Evolutionary conservation across 2,888 invertebrate species (phyloP).

Genomic region (Xylota segnis): DNA sequence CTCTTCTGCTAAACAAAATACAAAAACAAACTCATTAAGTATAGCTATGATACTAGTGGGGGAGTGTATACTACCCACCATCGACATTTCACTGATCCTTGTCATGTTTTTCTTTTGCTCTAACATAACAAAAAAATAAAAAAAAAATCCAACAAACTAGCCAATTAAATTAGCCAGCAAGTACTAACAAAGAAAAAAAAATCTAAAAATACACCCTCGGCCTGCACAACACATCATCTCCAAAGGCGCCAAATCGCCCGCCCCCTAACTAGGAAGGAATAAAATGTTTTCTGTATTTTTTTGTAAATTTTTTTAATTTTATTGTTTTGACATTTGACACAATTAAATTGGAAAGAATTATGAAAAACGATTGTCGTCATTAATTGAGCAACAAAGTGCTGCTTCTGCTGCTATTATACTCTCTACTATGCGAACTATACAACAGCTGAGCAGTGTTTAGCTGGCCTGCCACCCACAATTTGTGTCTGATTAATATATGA

Average conservation of each 20-base stretch:
- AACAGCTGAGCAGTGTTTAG: slow-evolving; percentile 1
- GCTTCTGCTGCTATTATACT: slow-evolving; percentile 37
- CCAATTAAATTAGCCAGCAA: neutral
- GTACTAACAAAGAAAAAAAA: neutral
- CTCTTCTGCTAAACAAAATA: too few species aligned
- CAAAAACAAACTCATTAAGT: too few species aligned
- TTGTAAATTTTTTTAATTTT: slow-evolving; percentile 44
- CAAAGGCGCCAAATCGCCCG: slow-evolving; percentile 6
- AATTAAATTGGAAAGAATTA: slow-evolving; percentile 76
- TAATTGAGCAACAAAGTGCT: slow-evolving; percentile 68
- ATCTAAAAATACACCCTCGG: slow-evolving; percentile 11
- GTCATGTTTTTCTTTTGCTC: too few species aligned
- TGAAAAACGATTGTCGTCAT: slow-evolving; percentile 75
- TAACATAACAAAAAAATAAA: too few species aligned
- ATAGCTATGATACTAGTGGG: too few species aligned
- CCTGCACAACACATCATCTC: neutral
- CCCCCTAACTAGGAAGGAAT: slow-evolving; percentile 13
- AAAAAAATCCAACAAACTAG: neutral
- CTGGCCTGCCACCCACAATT: slow-evolving; percentile 64
- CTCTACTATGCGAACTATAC: neutral
- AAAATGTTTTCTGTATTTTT: neutral
- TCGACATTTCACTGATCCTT: too few species aligned
- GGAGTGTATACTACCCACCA: too few species aligned
- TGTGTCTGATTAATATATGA: slow-evolving; percentile 53
- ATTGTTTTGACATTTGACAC: slow-evolving; percentile 76